Percentiles rank a stretch among this genome's conserved stretches.
Conservation (phyloP, 64 coral and sea anemone genomes). For the Montipora sp. region DNA sequence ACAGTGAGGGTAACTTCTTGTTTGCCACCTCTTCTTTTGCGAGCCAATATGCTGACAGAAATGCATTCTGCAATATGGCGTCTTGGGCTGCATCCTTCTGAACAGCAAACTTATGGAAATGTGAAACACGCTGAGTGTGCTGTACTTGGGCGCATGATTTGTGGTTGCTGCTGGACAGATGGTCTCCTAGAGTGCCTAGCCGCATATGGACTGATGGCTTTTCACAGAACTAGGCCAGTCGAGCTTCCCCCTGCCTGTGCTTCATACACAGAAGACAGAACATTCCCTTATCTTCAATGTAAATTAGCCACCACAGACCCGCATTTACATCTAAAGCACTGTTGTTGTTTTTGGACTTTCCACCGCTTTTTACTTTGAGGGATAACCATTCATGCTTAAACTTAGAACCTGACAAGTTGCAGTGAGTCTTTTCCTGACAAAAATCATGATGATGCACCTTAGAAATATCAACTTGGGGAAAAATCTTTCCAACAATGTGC, state of each 20-base stretch:
- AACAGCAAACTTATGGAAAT: not conserved
- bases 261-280: constrained; percentile 40
- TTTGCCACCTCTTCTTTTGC: not conserved
- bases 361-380: constrained; percentile 1
- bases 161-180: not conserved
- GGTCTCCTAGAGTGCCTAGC: not conserved
- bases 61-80: not conserved
- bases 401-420: not conserved
- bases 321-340: constrained; percentile 4
- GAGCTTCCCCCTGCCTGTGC: constrained; percentile 18
- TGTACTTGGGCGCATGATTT: no score
- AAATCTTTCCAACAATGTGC: not conserved
- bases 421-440: constrained; percentile 1
- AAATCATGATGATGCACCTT: constrained; percentile 38
- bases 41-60: not conserved
- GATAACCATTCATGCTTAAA: constrained; percentile 31
- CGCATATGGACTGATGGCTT: not conserved
- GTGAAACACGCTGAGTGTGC: not conserved
- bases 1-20: not conserved
- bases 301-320: constrained; percentile 10
- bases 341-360: constrained; percentile 28
- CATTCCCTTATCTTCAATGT: constrained; percentile 1
- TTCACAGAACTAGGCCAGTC: not conserved
- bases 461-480: not conserved
- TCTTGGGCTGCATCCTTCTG: not conserved